Evolutionary conservation across 2,888 invertebrate species (phyloP).

Genomic region (Graphium colonna): DNA sequence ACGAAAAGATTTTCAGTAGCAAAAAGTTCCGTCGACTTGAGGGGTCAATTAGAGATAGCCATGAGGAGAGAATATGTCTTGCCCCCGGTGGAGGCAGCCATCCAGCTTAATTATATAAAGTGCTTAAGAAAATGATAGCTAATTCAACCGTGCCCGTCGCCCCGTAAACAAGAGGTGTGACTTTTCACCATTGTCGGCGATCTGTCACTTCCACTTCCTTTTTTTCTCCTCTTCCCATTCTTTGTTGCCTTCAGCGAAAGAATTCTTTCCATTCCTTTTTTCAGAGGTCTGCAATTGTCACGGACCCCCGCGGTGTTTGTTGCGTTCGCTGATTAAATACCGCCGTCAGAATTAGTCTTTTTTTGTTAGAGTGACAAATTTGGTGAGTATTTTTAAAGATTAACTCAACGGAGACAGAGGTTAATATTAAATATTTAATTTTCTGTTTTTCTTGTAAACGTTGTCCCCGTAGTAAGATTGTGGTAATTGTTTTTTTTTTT

Average conservation of each 20-base stretch:
- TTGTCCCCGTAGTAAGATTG: no score
- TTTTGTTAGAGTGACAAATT: slow-evolving; percentile 43
- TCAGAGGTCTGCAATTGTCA: slow-evolving; percentile 73
- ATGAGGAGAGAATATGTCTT: slow-evolving; percentile 61
- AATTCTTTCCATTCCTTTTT: slow-evolving; percentile 49
- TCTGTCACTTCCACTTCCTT: slow-evolving; percentile 78
- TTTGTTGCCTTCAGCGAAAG: slow-evolving; percentile 68
- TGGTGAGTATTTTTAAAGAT: slow-evolving; percentile 4
- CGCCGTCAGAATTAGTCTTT: slow-evolving; percentile 65
- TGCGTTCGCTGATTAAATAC: slow-evolving; percentile 72
- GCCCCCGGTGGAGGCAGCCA: slow-evolving; percentile 59
- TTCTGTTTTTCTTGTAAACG: no score
- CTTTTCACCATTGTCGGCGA: slow-evolving; percentile 75
- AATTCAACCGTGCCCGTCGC: slow-evolving; percentile 62
- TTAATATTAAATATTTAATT: neutral
- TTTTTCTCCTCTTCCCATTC: slow-evolving; percentile 68
- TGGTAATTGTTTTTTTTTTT: no score
- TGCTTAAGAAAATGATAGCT: slow-evolving; percentile 79
- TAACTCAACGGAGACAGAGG: neutral
- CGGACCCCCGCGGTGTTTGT: slow-evolving; percentile 66
- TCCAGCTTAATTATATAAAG: slow-evolving; percentile 76
- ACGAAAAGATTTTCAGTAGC: slow-evolving; percentile 11
- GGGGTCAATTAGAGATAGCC: slow-evolving; percentile 55
- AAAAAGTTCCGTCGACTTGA: slow-evolving; percentile 39
- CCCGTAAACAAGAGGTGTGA: slow-evolving; percentile 78